Evolutionary conservation across 2,888 invertebrate species (phyloP), one percentile per base, ranked within the genome.

Genomic region (Tetragnatha montana): DNA sequence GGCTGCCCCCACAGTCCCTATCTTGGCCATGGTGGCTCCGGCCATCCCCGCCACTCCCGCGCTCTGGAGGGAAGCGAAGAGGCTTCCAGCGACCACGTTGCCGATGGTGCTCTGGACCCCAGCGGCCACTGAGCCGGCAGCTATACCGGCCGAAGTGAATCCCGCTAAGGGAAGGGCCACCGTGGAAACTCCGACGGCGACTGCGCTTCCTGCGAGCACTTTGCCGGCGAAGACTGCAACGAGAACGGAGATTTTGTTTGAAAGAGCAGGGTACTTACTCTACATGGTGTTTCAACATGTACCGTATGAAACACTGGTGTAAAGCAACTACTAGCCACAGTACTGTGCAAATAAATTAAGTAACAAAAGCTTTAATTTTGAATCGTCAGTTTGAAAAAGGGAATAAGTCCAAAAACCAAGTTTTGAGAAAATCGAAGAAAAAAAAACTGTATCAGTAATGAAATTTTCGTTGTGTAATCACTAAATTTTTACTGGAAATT

Each of bases 41-140:
- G 75, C 75, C 47, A 49, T 47, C 4, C 75, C 75, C 4, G 47
- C 47, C 8, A 47, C 75, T 3, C 75, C 75, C n/a, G 75, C 75
- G 12, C 75, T 75, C n/a, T 75, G 75, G 1, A 75, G 49, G 7
- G 75, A 12, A 6, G 75, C 75, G n/a, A 75, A 75, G 14, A 49
- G 35, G 47, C 75, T 75, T 2, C 75, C 75, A 14, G 49, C 75
- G n/a, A n/a, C 75, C n/a, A 75, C 75, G 17, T 60, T 60, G 8
- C 60, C 60, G 6, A 60, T 60, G 60, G 60, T 8, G 10, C 60
- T 60, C 60, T 60, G 60, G 12, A 17, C 10, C 4, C 14, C 60
- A 8, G 60, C 60, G 12, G 60, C 60, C 17, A 17, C 60, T 60
- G 60, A 10, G 12, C 60, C 60, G 12, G 60, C 60, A 0, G 12